Evolutionary conservation across 1,140 invertebrate species (phyloP).

Genomic region (Megathymus violae): DNA sequence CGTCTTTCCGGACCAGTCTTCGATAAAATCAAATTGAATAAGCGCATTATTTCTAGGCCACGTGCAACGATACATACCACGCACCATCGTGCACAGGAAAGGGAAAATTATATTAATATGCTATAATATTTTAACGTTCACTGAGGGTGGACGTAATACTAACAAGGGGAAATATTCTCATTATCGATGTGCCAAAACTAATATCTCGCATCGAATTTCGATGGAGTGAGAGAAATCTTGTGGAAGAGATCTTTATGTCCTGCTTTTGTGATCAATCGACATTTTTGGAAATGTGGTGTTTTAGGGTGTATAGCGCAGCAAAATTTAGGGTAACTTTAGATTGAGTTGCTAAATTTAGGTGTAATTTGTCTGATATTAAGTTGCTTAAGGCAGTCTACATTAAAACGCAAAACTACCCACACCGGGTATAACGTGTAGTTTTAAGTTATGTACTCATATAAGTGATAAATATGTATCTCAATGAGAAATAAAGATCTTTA

Average conservation of each 20-base stretch:
- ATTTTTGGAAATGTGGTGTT: too few relatives aligned
- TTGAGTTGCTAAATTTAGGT: too few relatives aligned
- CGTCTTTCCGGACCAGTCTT: background rate
- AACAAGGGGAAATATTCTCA: constrained; percentile 29
- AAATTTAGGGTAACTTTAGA: too few relatives aligned
- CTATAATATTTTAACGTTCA: constrained; percentile 11
- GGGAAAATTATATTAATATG: constrained; percentile 25
- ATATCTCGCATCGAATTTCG: constrained; percentile 1
- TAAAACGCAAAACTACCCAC: too few relatives aligned
- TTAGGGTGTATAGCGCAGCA: too few relatives aligned
- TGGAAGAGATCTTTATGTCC: background rate
- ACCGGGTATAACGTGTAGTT: too few relatives aligned
- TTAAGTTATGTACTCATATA: too few relatives aligned
- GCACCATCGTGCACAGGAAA: constrained; percentile 16
- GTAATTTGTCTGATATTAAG: too few relatives aligned
- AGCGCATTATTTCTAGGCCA: constrained; percentile 16
- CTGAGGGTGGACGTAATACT: constrained; percentile 15
- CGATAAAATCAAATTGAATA: background rate
- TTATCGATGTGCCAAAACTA: constrained; percentile 13
- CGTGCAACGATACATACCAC: constrained; percentile 19
- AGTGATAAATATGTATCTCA: too few relatives aligned
- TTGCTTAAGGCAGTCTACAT: too few relatives aligned
- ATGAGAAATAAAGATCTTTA: too few relatives aligned
- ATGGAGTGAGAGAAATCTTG: background rate
- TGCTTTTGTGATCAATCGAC: background rate